Evolutionary conservation across 2,888 invertebrate species (phyloP).

Genomic region (Cephus pulcher): DNA sequence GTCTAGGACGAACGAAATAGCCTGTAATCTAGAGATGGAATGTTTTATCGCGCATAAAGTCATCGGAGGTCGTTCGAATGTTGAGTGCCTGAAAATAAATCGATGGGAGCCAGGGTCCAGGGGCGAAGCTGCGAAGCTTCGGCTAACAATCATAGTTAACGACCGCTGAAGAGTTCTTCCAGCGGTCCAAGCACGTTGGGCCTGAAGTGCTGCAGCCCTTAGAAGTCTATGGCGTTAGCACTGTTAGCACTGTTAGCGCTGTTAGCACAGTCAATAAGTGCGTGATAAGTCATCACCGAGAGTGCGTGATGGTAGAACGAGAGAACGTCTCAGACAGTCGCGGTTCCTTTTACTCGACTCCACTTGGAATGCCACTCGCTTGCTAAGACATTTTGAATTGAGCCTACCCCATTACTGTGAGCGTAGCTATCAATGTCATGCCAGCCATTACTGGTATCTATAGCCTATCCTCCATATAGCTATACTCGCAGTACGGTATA

Average conservation of each 20-base stretch:
- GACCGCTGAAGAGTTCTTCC: slow-evolving; percentile 28
- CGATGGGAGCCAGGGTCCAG: slow-evolving; percentile 18
- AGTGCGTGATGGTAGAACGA: not conserved
- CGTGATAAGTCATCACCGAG: slow-evolving; percentile 10
- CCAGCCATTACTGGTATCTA: not conserved
- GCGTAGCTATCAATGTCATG: not conserved
- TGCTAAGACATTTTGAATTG: not conserved
- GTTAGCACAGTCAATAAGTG: slow-evolving; percentile 10
- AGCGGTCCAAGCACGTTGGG: slow-evolving; percentile 26
- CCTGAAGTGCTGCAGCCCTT: slow-evolving; percentile 24
- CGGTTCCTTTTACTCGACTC: slow-evolving; percentile 1
- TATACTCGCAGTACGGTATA: not conserved
- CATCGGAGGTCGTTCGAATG: slow-evolving; percentile 14
- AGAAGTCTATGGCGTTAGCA: slow-evolving; percentile 15
- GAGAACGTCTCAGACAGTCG: slow-evolving; percentile 2
- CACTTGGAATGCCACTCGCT: not conserved
- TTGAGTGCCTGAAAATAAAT: slow-evolving; percentile 11
- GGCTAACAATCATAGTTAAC: slow-evolving; percentile 39
- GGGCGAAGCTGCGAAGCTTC: slow-evolving; percentile 19
- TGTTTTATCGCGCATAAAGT: slow-evolving; percentile 37
- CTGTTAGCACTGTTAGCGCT: slow-evolving; percentile 2
- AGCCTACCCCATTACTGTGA: not conserved
- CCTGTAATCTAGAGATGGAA: not conserved
- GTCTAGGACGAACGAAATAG: not conserved
- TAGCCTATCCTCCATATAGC: not conserved